A percentile compares a stretch with the other conserved stretches of the same genome.
Conservation (phyloP, 2,888 invertebrate species). For the Pseudolycoriella hygida region DNA sequence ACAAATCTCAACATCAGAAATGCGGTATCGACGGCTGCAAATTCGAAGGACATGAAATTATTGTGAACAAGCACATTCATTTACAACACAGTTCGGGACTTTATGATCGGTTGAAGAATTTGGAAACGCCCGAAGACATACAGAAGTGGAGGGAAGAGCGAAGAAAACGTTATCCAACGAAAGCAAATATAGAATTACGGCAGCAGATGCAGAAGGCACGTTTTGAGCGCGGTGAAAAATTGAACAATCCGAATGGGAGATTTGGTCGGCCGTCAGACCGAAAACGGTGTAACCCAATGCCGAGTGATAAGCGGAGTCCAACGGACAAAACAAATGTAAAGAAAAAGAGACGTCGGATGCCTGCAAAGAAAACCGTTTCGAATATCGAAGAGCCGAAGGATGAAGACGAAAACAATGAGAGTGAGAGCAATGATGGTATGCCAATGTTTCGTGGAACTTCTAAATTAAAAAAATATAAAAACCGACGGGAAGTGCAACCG, state of each 20-base stretch:
- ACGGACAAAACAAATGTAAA: background rate
- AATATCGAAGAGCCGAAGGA: background rate
- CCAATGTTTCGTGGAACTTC: conserved; percentile 11
- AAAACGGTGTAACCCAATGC: background rate
- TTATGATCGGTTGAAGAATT: conserved; percentile 55
- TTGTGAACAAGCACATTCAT: conserved; percentile 63
- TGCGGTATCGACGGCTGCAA: conserved; percentile 69
- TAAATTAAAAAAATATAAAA: conserved; percentile 6
- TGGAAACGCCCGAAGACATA: conserved; percentile 65
- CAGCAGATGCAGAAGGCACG: conserved; percentile 45
- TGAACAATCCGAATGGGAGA: conserved; percentile 29
- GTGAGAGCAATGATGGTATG: conserved; percentile 3
- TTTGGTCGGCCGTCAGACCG: conserved; percentile 19
- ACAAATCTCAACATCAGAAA: conserved; percentile 54
- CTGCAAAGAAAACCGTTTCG: background rate
- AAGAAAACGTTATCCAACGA: conserved; percentile 59
- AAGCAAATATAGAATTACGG: conserved; percentile 44
- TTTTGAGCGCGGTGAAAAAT: conserved; percentile 55
- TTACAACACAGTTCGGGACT: conserved; percentile 74
- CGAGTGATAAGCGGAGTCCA: conserved; percentile 2
- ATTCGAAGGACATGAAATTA: conserved; percentile 59
- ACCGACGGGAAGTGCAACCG: background rate
- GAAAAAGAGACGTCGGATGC: background rate
- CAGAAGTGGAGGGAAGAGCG: conserved; percentile 71
- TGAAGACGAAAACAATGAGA: conserved; percentile 3